Evolutionary conservation across 2,888 invertebrate genomes (phyloP).

Genomic region (Coenonympha arcania): DNA sequence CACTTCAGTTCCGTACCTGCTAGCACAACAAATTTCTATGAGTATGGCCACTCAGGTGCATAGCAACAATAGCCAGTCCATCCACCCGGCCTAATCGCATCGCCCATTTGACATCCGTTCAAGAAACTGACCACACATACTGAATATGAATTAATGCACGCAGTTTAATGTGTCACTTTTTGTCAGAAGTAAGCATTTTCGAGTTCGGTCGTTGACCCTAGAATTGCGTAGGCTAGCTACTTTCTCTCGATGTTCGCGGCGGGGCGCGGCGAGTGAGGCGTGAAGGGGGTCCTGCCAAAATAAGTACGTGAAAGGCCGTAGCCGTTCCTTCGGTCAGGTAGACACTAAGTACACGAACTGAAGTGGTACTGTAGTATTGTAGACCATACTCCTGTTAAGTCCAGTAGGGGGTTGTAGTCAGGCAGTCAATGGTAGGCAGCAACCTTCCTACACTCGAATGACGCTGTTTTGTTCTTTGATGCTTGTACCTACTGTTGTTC

Average conservation of each 20-base stretch:
- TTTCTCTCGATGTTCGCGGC: constrained; percentile 65
- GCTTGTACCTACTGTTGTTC: neutral
- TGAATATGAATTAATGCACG: constrained; percentile 64
- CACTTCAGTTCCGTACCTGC: neutral
- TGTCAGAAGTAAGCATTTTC: constrained; percentile 70
- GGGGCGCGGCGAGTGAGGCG: constrained; percentile 47
- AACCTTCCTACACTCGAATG: neutral
- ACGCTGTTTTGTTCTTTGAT: neutral
- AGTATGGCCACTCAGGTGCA: constrained; percentile 7
- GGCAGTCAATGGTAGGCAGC: neutral
- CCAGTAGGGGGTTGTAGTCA: no score
- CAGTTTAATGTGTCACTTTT: constrained; percentile 71
- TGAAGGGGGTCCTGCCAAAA: constrained; percentile 71
- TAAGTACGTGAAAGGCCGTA: constrained; percentile 71
- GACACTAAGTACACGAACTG: constrained; percentile 20
- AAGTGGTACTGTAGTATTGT: no score
- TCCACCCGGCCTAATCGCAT: constrained; percentile 53
- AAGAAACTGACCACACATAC: constrained; percentile 68
- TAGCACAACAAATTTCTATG: neutral
- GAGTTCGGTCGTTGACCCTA: constrained; percentile 72
- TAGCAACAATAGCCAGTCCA: constrained; percentile 28
- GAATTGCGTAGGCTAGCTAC: constrained; percentile 73
- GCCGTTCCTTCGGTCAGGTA: constrained; percentile 42
- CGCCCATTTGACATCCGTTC: constrained; percentile 54
- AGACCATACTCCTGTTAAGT: no score